Evolutionary conservation across 2,888 invertebrate species (phyloP).

Genomic region (Miltochrista miniata): DNA sequence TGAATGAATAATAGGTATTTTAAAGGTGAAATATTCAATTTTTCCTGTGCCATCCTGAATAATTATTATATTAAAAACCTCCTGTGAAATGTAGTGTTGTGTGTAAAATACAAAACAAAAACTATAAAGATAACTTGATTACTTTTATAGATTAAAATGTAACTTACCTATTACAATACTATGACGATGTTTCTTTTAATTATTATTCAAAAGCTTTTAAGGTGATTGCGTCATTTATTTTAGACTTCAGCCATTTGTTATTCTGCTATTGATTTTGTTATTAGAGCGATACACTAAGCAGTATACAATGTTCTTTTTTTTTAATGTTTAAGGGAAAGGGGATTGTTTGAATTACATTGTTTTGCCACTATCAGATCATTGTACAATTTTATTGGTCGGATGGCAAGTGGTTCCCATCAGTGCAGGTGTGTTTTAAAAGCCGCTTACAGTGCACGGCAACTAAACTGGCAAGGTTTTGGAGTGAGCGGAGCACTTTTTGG

Average conservation of each 20-base stretch:
- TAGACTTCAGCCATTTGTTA: neutral
- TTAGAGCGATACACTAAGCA: too few species aligned
- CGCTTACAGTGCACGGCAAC: too few species aligned
- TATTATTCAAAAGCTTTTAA: neutral
- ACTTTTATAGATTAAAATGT: neutral
- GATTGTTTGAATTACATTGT: too few species aligned
- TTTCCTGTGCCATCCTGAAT: neutral
- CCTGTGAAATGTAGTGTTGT: too few species aligned
- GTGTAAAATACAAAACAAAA: neutral
- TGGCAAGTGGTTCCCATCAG: too few species aligned
- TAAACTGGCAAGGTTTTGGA: too few species aligned
- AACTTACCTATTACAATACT: neutral
- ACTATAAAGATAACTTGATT: neutral
- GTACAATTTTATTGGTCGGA: too few species aligned
- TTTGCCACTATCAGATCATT: too few species aligned
- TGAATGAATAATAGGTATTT: slow-evolving; percentile 30
- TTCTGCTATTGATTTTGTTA: neutral
- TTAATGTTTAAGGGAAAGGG: too few species aligned
- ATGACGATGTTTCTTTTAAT: neutral
- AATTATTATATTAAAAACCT: neutral
- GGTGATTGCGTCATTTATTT: neutral
- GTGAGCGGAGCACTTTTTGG: too few species aligned
- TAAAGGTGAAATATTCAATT: slow-evolving; percentile 25
- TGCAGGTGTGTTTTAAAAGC: too few species aligned
- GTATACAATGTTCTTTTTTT: too few species aligned